These are phyloP conservation scores for Nansenia antarctica DNA, from an alignment of 2,113 vertebrate species.

Conservation along the genomic window DNA sequence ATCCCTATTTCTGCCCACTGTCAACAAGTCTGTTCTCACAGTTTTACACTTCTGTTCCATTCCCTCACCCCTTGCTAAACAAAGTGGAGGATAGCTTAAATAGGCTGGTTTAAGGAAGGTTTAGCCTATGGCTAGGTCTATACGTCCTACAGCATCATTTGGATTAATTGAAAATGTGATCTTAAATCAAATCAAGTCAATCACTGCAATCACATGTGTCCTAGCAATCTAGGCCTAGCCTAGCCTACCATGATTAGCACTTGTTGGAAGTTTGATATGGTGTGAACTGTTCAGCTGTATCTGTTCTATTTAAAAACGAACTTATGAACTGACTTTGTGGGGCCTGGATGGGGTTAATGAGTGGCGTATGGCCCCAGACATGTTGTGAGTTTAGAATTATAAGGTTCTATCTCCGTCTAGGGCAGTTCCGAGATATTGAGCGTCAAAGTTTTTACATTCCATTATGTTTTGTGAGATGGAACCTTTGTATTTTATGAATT, in stretches of 20 bases:
- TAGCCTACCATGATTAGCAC: too few species aligned
- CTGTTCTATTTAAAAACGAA: neutral
- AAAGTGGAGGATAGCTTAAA: neutral
- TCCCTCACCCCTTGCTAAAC: neutral
- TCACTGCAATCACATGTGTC: too few species aligned
- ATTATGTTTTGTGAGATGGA: too few species aligned
- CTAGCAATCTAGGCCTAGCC: neutral
- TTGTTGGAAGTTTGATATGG: too few species aligned
- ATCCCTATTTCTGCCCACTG: neutral
- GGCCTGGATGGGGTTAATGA: neutral
- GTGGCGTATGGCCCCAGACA: neutral
- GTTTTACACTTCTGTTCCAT: neutral
- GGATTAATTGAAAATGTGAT: neutral
- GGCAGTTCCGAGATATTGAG: too few species aligned
- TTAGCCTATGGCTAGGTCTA: neutral
- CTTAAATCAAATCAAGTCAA: neutral
- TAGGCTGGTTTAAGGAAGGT: neutral
- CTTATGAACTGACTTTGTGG: conserved; percentile 1
- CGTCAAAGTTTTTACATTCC: too few species aligned
- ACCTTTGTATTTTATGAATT: too few species aligned
- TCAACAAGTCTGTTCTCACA: neutral
- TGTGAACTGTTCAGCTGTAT: neutral
- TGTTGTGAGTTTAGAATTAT: too few species aligned
- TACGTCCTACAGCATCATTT: neutral
- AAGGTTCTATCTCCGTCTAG: too few species aligned